phyloP scores from a whole-genome alignment of 2,113 vertebrate species.

The Tachycineta bicolor region DNA sequence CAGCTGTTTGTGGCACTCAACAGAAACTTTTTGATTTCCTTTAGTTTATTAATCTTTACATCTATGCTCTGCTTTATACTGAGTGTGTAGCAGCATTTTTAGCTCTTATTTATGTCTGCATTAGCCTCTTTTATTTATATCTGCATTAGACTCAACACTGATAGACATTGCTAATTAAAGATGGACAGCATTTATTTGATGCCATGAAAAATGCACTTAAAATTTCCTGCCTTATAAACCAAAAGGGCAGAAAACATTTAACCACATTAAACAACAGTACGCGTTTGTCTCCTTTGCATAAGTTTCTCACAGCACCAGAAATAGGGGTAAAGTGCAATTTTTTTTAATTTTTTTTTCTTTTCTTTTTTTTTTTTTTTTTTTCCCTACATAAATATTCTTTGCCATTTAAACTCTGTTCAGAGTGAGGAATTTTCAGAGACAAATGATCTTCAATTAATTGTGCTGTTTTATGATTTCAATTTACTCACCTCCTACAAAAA shows the following conservation, averaged over 20 bases:
- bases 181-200: neutral
- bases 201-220: neutral
- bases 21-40: conserved; percentile 42
- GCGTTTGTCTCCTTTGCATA: conserved; percentile 8
- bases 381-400: neutral
- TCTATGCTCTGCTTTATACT: conserved; percentile 8
- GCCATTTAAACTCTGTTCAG: neutral
- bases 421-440: neutral
- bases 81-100: neutral
- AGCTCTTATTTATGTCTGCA: conserved; percentile 4
- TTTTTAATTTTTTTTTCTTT: too few relatives aligned
- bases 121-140: neutral
- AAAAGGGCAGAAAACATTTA: conserved; percentile 20
- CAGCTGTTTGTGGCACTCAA: neutral
- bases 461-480: neutral
- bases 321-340: neutral
- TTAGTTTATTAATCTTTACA: conserved; percentile 53
- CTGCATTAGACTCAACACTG: neutral
- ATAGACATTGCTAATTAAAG: conserved; percentile 32
- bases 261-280: neutral
- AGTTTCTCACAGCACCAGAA: conserved; percentile 1
- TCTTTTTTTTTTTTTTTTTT: too few relatives aligned
- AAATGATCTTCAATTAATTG: neutral
- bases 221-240: conserved; percentile 24
- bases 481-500: conserved; percentile 4